Base-by-base conservation (phyloP, 1,140 invertebrate genomes). In the Zaprionus davidi region DNA sequence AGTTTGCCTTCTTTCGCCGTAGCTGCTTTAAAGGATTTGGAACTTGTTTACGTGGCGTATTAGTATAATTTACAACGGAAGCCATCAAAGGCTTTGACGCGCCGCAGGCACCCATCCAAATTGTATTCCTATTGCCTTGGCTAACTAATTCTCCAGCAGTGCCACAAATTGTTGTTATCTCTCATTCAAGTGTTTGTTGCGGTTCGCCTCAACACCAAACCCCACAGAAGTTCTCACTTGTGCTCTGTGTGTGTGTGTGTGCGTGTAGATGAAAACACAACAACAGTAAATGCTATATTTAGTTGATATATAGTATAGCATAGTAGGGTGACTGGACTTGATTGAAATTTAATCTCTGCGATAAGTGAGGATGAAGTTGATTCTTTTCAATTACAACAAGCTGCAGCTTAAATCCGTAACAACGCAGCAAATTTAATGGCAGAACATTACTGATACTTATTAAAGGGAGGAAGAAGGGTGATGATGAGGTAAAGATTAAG, bases 41-140 rank as follows among this genome's bases (percentile, higher is more conserved):
- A 73, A 76, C 66, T 85, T 88, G 85, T 88, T 88, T 90, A 88
- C 81, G 85, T 90, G 85, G 79, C 82, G 81, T 84, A 87, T 87
- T 87, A 87, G 74, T 84, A 76, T 84, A 81, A 88, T 88, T 88
- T 88, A 71, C 65, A 87, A 70, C 84, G 85, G 78, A 87, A 87
- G 81, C 84, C 84, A 87, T 88, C 84, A 87, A 87, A 87, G 85
- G 81, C 65, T 87, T 71, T 75, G 78, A 83, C 59, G 74, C 65
- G 83, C 83, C 81, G 67, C 84, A 88, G 83, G 84, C 83, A 57
- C 41, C 68, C 65, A 51, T 66, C 51, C 64, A 84, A 87, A 84
- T 84, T 73, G 81, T 87, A 81, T 87, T 88, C 74, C 49, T 62
- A 79, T 87, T 68, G 83, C 76, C 76, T 76, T 66, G 76, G 34